Evolutionary conservation across 2,888 invertebrate genomes (phyloP), one percentile per base, ranked within the genome.

Genomic region (Hemistola chrysoprasaria): DNA sequence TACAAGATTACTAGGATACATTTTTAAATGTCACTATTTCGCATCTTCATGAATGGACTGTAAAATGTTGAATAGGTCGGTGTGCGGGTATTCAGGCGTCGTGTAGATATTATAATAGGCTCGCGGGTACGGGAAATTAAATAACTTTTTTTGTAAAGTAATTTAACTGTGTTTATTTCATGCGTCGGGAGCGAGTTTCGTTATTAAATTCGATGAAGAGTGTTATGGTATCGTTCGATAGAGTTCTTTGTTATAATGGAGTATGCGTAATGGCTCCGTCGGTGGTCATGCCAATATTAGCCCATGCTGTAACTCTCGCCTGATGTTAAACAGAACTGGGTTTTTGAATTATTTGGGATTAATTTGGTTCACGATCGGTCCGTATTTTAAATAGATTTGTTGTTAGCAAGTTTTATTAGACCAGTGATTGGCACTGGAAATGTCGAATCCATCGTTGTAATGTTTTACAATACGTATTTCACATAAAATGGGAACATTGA

Each of bases 11-110:
- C 59, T 71, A 16, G 16, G 16, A 16, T 63, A 59, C 70, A 62
- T 73, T 78, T 72, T 67, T 26, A 71, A 78, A 78, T 72, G 76
- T 68, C 74, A 68, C 67, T 72, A 72, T 68, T 66, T 61, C 54
- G 57, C 54, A 53, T 42, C 26, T 59, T 61, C 50, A 57, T 67
- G 61, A 69, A 65, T 62, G 59, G 50, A 27, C 38, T 26, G 36
- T 40, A 47, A 53, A 47, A 42, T 33, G 34, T 44, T 32, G 46
- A 44, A 40, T 34, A 30, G 32, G 31, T 9, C 6, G 1, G 7
- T 6, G 5, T 16, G 6, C 7, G 21, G n/a, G n/a, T n/a, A n/a
- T n/a, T n/a, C n/a, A n/a, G n/a, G n/a, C n/a, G n/a, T 16, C 16
- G 16, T 16, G 16, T 16, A 16, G 3, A 16, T 16, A n/a, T 16